Evolutionary conservation across 2,888 invertebrate species (phyloP).

Genomic region (Teleogryllus oceanicus): DNA sequence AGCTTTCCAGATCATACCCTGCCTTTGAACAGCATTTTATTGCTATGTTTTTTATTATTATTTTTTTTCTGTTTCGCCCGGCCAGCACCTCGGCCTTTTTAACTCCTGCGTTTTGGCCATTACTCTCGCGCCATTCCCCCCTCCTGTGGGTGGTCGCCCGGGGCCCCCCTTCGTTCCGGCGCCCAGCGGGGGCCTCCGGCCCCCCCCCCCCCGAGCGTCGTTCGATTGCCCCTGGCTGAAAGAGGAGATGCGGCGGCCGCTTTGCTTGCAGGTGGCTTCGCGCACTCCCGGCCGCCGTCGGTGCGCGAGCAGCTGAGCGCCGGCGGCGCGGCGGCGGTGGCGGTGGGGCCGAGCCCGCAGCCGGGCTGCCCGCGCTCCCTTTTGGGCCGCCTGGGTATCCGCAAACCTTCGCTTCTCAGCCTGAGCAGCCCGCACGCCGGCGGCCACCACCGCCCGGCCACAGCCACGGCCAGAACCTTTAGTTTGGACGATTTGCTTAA

Average conservation of each 20-base stretch:
- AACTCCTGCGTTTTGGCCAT: no score
- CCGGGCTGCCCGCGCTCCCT: constrained; percentile 57
- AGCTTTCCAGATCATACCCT: no score
- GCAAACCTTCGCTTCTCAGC: constrained; percentile 82
- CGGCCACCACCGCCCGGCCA: constrained; percentile 49
- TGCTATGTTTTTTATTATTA: no score
- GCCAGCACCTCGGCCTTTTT: no score
- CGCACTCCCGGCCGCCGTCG: constrained; percentile 51
- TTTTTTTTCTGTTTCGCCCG: no score
- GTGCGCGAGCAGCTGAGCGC: constrained; percentile 56
- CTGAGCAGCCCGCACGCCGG: constrained; percentile 62
- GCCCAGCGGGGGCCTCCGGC: not conserved
- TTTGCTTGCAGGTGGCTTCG: constrained; percentile 31
- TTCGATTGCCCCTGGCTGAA: not conserved
- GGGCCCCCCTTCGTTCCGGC: no score
- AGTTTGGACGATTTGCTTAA: constrained; percentile 85
- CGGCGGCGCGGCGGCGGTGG: constrained; percentile 48
- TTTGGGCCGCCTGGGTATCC: constrained; percentile 80
- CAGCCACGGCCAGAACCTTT: constrained; percentile 74
- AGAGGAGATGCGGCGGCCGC: not conserved
- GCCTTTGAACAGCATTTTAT: no score
- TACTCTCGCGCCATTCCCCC: no score
- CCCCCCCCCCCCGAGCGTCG: not conserved
- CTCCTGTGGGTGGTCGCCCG: no score
- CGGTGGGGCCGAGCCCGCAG: constrained; percentile 43